Conservation (phyloP, 2,888 invertebrate genomes). For the Eupsilia transversa region DNA sequence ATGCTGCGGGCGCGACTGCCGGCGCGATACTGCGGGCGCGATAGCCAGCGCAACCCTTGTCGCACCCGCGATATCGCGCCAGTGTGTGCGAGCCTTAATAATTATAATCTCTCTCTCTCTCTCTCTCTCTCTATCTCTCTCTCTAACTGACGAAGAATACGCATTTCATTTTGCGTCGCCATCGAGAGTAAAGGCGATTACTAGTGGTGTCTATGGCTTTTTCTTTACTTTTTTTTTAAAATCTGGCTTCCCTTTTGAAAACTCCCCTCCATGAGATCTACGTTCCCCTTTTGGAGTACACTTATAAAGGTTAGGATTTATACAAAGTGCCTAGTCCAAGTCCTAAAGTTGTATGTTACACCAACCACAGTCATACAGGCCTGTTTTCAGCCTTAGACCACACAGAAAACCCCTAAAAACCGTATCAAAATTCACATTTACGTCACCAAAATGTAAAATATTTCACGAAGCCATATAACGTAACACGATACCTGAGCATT, state of each 20-base stretch:
- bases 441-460: conserved; percentile 22
- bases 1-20: too few relatives aligned
- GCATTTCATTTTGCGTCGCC: too few relatives aligned
- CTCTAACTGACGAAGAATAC: too few relatives aligned
- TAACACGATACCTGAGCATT: conserved; percentile 39
- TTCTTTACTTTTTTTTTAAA: too few relatives aligned
- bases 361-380: background rate
- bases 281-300: background rate
- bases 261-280: background rate
- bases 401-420: conserved; percentile 9
- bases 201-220: too few relatives aligned
- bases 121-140: too few relatives aligned
- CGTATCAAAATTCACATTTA: conserved; percentile 8
- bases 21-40: too few relatives aligned
- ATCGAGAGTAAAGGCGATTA: too few relatives aligned
- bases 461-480: conserved; percentile 24
- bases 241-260: background rate
- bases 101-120: too few relatives aligned
- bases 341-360: background rate
- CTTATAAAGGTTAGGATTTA: background rate
- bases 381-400: background rate
- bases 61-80: too few relatives aligned
- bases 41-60: too few relatives aligned
- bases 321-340: background rate
- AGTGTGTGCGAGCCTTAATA: too few relatives aligned